Evolutionary conservation across 2,113 vertebrate genomes (phyloP).

Genomic region (Sminthopsis crassicaudata): DNA sequence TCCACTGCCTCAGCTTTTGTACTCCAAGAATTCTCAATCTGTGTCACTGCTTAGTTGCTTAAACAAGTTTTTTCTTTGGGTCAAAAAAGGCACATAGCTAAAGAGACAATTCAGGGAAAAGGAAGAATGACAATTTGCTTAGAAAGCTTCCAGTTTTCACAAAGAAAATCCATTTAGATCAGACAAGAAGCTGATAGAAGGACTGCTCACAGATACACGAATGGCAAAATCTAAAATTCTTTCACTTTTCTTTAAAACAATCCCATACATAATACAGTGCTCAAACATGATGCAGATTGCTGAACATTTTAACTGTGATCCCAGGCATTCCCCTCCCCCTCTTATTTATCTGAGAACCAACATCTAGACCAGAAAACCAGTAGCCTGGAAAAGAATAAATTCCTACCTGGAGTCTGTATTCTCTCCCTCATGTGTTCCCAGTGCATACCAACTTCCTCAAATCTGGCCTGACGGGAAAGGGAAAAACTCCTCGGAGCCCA

Average conservation of each 20-base stretch:
- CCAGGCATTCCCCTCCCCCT: background rate
- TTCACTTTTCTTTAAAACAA: background rate
- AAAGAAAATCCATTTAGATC: background rate
- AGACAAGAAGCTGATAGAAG: conserved; percentile 24
- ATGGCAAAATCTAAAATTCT: background rate
- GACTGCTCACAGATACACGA: background rate
- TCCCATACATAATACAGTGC: conserved; percentile 1
- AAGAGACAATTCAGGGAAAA: background rate
- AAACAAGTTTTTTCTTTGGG: background rate
- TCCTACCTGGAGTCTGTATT: background rate
- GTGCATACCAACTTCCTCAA: conserved; percentile 7
- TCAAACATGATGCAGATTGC: background rate
- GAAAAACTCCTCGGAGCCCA: background rate
- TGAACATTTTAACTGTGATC: background rate
- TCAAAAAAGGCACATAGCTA: background rate
- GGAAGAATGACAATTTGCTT: background rate
- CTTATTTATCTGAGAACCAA: background rate
- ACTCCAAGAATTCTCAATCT: background rate
- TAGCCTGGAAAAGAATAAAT: background rate
- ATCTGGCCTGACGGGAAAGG: background rate
- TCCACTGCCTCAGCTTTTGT: background rate
- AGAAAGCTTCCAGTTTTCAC: background rate
- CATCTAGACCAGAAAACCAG: background rate
- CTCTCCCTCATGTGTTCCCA: conserved; percentile 2
- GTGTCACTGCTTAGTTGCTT: background rate